Base-by-base conservation (phyloP, 2,888 invertebrate genomes). In the Acleris sparsana region DNA sequence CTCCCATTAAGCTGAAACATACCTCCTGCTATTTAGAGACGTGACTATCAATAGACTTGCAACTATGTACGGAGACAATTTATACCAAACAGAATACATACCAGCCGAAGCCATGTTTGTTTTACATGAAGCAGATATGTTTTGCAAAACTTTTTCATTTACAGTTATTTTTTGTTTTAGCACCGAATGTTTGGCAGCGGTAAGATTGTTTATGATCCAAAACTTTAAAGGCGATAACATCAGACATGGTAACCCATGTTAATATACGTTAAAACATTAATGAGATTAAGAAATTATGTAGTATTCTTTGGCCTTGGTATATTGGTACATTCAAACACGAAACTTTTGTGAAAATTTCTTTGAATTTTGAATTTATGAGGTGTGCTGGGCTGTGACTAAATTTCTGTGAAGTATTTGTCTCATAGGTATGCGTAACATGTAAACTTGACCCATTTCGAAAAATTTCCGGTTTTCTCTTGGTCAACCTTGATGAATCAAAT, bases 401-500 rank as follows among this genome's bases (percentile, higher is more conserved):
- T 22, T 55, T 64, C 49, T 44, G 9, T 17, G 56, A 56, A 62
- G 5, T 52, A 25, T 66, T 56, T 53, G 22, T 33, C 5, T 25
- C 48, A 25, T 52, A n/a, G n/a, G n/a, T n/a, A 5, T 49, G 44
- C 69, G 69, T 62, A 71, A 71, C 63, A 71, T 70, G 25, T 65
- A 74, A 74, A 77, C 78, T 83, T 84, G 83, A 83, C 81, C 84
- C 71, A 79, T 81, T 78, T 75, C 69, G 63, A 33, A 71, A 52
- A 59, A 66, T 78, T 82, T 85, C 82, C 84, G 79, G 79, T 80
- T 80, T 74, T 77, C 76, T 73, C 52, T 75, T 73, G 70, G 62
- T 67, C 65, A 78, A 68, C 82, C 83, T 84, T 82, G 80, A 77
- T 72, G 73, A 51, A 52, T 65, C 29, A 71, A 73, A 74, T 75